Percentiles rank a stretch among this genome's conserved stretches.
These are phyloP conservation scores for Xiphophorus maculatus DNA, from an alignment of 2,113 vertebrate genomes.

Conservation along the genomic window DNA sequence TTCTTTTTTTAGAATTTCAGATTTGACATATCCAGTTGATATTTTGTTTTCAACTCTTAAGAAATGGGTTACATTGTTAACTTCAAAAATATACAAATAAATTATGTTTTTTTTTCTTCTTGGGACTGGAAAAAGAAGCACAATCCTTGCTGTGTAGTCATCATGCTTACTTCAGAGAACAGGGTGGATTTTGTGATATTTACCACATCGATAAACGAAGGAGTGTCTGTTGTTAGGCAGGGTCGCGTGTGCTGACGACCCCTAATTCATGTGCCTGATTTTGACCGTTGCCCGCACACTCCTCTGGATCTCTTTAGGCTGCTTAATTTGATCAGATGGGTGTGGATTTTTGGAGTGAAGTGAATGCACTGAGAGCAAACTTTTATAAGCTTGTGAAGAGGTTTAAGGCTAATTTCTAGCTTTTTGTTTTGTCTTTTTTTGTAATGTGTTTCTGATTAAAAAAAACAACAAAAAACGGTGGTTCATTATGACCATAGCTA, in stretches of 20 bases:
- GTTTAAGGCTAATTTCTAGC: constrained; percentile 59
- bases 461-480: constrained; percentile 12
- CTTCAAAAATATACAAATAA: background rate
- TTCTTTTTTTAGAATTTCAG: too few relatives aligned
- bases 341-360: constrained; percentile 37
- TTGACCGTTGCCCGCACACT: constrained; percentile 50
- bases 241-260: constrained; percentile 47
- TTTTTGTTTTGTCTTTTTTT: constrained; percentile 55
- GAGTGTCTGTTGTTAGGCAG: constrained; percentile 23
- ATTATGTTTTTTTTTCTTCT: background rate
- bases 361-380: constrained; percentile 51
- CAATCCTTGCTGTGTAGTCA: background rate
- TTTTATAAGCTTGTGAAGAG: constrained; percentile 57
- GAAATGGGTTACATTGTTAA: background rate
- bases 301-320: constrained; percentile 45
- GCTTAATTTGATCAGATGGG: constrained; percentile 55
- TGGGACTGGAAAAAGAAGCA: background rate
- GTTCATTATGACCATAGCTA: constrained; percentile 37
- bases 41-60: background rate
- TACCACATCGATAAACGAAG: background rate
- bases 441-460: constrained; percentile 70
- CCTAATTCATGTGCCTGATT: constrained; percentile 73
- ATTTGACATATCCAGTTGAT: background rate
- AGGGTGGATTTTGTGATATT: background rate
- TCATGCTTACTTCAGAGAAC: background rate